Evolutionary conservation across 37 sponge, comb jelly and placozoan species (phyloP), one percentile per base, ranked within the genome.

Genomic region (Tethya wilhelma): DNA sequence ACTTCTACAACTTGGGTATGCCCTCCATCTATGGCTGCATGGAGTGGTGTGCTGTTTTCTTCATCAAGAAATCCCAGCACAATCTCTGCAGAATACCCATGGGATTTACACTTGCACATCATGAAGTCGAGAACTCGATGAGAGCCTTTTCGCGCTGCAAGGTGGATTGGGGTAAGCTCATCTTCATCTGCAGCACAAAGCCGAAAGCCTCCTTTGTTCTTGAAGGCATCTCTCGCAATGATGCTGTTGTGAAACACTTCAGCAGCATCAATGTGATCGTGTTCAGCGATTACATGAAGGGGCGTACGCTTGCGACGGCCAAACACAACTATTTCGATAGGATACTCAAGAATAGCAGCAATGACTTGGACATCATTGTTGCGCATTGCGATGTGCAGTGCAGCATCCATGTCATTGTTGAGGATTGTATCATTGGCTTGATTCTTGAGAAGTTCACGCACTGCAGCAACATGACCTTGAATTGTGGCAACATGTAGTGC

Each of bases 1-100:
- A 95, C 90, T 62, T 85, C 75, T 19, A 95, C 93, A 17, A 91
- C 86, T 38, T 84, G 77, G 23, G 53, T 31, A 40, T 95, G 77
- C 25, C 96, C 87, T 36, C 86, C 93, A 71, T 89, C 93, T 12
- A 95, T 80, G 25, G 96, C 96, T 45, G 86, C 80, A 64, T 95
- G 93, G 33, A 95, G 79, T 31, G 96, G 96, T 33, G 96, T 95
- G 66, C 80, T 85, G 64, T 95, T 94, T 72, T 94, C 95, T 39
- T 87, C 87, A 60, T 90, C 88, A 4, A 94, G 67, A 56, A 90
- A 90, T 0, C 53, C 29, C 19, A 94, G 55, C 0, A 94, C 56
- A 23, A 9, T 37, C 33, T 94, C 91, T 38, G 67, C 37, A 36
- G 91, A 71, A 56, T 90, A 94, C 0, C 88, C 88, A 38, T 90